A percentile compares a stretch with the other conserved stretches of the same genome.
These are phyloP conservation scores for Digitonthophagus gazella DNA, from an alignment of 2,888 invertebrate species.

Conservation along the genomic window DNA sequence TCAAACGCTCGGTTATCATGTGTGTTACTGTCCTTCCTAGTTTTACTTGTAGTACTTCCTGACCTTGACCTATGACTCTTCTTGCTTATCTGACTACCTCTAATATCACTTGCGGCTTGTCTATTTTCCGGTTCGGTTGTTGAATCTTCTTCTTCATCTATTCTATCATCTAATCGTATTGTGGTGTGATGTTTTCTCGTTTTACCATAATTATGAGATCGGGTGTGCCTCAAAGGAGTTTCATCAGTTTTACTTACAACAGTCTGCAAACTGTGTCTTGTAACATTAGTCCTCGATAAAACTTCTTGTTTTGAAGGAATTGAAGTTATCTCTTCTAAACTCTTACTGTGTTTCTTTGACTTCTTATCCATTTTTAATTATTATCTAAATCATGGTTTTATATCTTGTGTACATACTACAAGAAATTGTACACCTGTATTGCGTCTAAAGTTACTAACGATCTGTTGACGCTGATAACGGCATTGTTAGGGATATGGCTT, in stretches of 20 bases:
- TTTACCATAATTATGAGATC: conserved; percentile 34
- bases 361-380: not conserved
- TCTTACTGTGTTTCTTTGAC: conserved; percentile 19
- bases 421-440: not conserved
- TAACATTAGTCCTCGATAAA: conserved; percentile 12
- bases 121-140: conserved; percentile 13
- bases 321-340: conserved; percentile 24
- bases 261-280: conserved; percentile 17
- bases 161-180: conserved; percentile 28
- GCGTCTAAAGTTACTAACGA: not conserved
- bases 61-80: conserved; percentile 26
- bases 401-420: not conserved
- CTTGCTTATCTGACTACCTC: conserved; percentile 26
- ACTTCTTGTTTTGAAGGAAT: conserved; percentile 7
- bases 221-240: conserved; percentile 32
- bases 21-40: not conserved
- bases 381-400: not conserved
- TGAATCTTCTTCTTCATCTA: conserved; percentile 27
- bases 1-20: conserved; percentile 21
- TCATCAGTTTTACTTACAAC: not conserved
- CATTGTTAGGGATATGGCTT: conserved; percentile 2
- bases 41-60: conserved; percentile 19
- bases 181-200: conserved; percentile 25
- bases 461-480: conserved; percentile 2
- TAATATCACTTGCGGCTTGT: conserved; percentile 9